Conservation (phyloP, 2,797 vertebrate genomes). For the Protonibea diacanthus region DNA sequence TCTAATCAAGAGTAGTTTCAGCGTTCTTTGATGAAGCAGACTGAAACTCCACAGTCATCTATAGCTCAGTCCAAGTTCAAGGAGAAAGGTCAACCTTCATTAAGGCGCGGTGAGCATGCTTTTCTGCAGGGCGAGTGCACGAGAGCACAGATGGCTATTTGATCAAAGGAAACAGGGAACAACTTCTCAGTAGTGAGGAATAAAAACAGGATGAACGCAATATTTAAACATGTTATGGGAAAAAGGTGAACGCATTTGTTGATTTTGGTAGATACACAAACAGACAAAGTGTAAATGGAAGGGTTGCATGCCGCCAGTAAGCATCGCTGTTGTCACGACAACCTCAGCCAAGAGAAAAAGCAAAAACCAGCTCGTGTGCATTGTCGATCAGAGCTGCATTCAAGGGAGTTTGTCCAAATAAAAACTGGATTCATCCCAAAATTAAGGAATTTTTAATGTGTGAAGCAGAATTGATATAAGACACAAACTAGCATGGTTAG, state of each 20-base stretch:
- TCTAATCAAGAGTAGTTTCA: neutral
- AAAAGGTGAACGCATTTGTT: slow-evolving; percentile 59
- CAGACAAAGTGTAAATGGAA: slow-evolving; percentile 38
- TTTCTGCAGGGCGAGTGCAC: slow-evolving; percentile 28
- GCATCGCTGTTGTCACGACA: neutral
- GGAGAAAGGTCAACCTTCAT: slow-evolving; percentile 68
- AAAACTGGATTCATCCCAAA: neutral
- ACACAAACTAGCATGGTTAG: neutral
- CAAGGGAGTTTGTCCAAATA: neutral
- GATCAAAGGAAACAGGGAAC: slow-evolving; percentile 61
- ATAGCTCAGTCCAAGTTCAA: slow-evolving; percentile 47
- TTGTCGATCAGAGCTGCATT: neutral
- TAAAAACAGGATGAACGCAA: slow-evolving; percentile 66
- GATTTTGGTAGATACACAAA: slow-evolving; percentile 27
- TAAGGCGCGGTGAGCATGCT: slow-evolving; percentile 32
- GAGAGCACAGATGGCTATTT: slow-evolving; percentile 47
- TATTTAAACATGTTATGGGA: slow-evolving; percentile 58
- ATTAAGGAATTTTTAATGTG: neutral
- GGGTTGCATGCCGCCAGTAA: slow-evolving; percentile 24
- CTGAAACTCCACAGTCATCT: slow-evolving; percentile 44
- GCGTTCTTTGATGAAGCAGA: slow-evolving; percentile 30
- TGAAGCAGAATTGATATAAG: neutral
- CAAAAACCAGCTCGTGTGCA: neutral
- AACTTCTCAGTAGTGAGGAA: slow-evolving; percentile 42
- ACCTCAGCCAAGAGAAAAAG: neutral